These are phyloP conservation scores for Augochlorella aurata DNA, from an alignment of 2,888 invertebrate genomes.

Conservation along the genomic window DNA sequence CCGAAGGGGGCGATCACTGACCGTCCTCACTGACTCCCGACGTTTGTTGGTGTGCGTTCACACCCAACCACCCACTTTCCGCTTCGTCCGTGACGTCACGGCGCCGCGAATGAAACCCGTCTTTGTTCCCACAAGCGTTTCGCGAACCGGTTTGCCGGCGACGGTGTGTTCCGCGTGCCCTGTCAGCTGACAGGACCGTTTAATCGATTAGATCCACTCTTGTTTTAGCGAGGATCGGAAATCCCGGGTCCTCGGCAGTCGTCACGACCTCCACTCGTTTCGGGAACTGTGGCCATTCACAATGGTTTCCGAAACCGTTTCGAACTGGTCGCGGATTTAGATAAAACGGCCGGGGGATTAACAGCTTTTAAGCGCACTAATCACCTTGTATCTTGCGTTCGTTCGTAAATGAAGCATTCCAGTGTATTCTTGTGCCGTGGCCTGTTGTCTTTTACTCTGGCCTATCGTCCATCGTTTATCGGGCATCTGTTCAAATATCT, in stretches of 20 bases:
- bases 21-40: slow-evolving; percentile 70
- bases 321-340: slow-evolving; percentile 23
- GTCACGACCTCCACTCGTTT: slow-evolving; percentile 12
- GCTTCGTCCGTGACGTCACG: slow-evolving; percentile 75
- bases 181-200: slow-evolving; percentile 76
- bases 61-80: slow-evolving; percentile 70
- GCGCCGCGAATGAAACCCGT: slow-evolving; percentile 74
- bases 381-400: slow-evolving; percentile 10
- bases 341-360: slow-evolving; percentile 26
- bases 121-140: slow-evolving; percentile 79
- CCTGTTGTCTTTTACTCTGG: not conserved
- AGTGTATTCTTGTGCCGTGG: not conserved
- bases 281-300: not conserved
- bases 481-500: not conserved
- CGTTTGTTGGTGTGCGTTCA: slow-evolving; percentile 41
- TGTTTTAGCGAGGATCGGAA: slow-evolving; percentile 50
- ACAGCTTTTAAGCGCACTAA: not conserved
- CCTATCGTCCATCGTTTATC: not conserved
- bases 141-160: slow-evolving; percentile 76
- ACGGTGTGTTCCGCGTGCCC: slow-evolving; percentile 69
- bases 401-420: slow-evolving; percentile 4
- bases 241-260: slow-evolving; percentile 15
- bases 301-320: too few species aligned
- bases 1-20: slow-evolving; percentile 70
- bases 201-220: slow-evolving; percentile 53